Conservation (phyloP, 2,797 vertebrate species). For the Helostoma temminkii region DNA sequence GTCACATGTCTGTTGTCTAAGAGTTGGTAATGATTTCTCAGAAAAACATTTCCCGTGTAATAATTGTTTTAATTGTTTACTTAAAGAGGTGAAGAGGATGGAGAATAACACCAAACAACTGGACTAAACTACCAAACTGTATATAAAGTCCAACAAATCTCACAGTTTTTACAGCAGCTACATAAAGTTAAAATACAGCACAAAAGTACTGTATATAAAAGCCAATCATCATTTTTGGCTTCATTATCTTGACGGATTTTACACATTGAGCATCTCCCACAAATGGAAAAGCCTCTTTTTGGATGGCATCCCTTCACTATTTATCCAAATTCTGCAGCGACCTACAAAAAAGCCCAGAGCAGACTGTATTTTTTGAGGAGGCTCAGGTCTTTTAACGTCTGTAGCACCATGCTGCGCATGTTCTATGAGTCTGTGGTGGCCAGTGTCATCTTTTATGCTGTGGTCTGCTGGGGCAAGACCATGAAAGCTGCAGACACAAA, state of each 20-base stretch:
- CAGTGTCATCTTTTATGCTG: too few species aligned
- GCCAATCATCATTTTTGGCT: not conserved
- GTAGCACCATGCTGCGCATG: too few species aligned
- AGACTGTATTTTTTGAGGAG: too few species aligned
- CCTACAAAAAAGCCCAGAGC: too few species aligned
- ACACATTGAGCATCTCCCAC: not conserved
- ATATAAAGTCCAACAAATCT: not conserved
- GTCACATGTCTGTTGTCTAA: not conserved
- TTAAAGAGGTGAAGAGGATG: too few species aligned
- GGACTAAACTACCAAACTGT: too few species aligned
- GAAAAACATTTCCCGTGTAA: not conserved
- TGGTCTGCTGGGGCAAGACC: too few species aligned
- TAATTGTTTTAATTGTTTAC: not conserved
- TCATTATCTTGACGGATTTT: not conserved
- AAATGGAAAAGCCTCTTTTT: slow-evolving; percentile 16
- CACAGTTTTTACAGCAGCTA: not conserved
- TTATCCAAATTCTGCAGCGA: slow-evolving; percentile 56
- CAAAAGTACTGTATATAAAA: not conserved
- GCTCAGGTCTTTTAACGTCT: too few species aligned
- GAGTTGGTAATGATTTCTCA: too few species aligned
- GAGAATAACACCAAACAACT: too few species aligned
- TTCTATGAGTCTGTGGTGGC: too few species aligned
- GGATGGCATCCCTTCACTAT: slow-evolving; percentile 25
- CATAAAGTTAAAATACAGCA: not conserved
- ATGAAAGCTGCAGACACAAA: too few species aligned